These are phyloP conservation scores for Myotis brandtii DNA, from an alignment of 2,113 vertebrate species.

Conservation along the genomic window DNA sequence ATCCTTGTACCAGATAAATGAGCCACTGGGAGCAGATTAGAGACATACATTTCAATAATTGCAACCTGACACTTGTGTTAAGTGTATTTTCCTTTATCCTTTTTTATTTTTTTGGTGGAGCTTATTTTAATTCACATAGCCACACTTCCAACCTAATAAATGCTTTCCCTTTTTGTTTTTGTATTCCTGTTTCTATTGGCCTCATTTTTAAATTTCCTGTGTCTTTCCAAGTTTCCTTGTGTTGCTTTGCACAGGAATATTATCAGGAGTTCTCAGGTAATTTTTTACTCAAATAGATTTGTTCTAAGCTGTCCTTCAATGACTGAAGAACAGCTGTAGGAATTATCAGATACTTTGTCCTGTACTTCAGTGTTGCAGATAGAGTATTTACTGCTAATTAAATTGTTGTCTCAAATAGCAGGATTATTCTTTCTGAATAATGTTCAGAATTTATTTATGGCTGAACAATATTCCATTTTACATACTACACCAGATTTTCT, in stretches of 20 bases:
- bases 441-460: not conserved
- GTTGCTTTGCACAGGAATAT: not conserved
- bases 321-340: not conserved
- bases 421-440: not conserved
- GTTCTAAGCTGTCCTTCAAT: not conserved
- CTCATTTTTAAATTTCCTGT: not conserved
- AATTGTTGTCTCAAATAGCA: conserved; percentile 15
- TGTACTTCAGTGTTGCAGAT: not conserved
- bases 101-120: not conserved
- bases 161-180: not conserved
- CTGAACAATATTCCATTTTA: not conserved
- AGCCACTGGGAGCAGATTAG: not conserved
- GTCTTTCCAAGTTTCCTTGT: not conserved
- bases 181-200: not conserved
- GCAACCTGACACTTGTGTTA: not conserved
- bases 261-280: conserved; percentile 9
- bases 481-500: not conserved
- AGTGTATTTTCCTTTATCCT: not conserved
- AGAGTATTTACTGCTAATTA: conserved; percentile 17
- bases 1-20: not conserved
- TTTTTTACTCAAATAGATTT: not conserved
- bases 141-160: not conserved
- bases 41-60: not conserved
- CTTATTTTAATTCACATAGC: not conserved
- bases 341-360: not conserved